These are phyloP conservation scores for Anaspis maculata DNA, from an alignment of 2,888 invertebrate genomes.

Conservation along the genomic window DNA sequence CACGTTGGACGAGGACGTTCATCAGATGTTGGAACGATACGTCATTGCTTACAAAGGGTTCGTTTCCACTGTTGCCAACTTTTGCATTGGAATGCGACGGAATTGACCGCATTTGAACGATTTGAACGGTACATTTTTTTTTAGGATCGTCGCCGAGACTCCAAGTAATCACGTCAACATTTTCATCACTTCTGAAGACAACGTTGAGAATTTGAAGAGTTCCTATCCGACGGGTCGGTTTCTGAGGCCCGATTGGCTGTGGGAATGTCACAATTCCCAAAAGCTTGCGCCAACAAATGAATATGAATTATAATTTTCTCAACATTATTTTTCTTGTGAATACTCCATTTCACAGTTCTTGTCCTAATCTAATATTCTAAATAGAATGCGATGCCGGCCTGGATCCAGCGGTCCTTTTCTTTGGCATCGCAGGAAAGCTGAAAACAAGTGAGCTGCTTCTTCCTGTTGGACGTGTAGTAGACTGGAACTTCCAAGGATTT, in stretches of 20 bases:
- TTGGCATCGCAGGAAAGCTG: conserved; percentile 33
- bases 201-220: conserved; percentile 21
- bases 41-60: conserved; percentile 58
- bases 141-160: conserved; percentile 29
- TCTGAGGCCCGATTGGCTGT: conserved; percentile 51
- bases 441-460: conserved; percentile 29
- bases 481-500: conserved; percentile 32
- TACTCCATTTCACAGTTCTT: no score
- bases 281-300: conserved; percentile 23
- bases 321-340: no score
- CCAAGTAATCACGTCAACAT: conserved; percentile 27
- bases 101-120: conserved; percentile 1
- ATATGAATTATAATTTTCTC: conserved; percentile 15
- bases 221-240: no score
- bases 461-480: conserved; percentile 32
- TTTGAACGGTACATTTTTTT: conserved; percentile 14
- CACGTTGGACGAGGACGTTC: conserved; percentile 33
- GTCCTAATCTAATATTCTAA: no score
- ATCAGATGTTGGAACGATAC: conserved; percentile 42
- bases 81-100: conserved; percentile 2
- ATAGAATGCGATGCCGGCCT: conserved; percentile 56
- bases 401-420: conserved; percentile 50
- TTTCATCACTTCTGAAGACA: conserved; percentile 27
- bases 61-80: conserved; percentile 21
- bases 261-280: conserved; percentile 47